Percentiles rank a stretch among this genome's conserved stretches.
Evolutionary conservation across 2,888 invertebrate genomes (phyloP).

Genomic region (Oegoconia quadripuncta): DNA sequence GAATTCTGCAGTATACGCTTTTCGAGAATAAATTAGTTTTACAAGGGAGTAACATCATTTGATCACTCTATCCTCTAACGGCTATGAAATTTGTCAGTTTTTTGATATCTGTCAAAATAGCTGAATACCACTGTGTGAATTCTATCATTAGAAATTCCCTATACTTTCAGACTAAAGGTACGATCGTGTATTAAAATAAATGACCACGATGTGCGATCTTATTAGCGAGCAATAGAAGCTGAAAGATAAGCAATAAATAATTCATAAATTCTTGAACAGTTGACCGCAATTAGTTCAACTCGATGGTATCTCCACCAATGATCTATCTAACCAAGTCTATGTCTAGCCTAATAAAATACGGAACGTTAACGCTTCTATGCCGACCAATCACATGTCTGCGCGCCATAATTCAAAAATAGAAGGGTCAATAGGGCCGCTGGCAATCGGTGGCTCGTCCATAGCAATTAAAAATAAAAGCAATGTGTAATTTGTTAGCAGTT

Average conservation of each 20-base stretch:
- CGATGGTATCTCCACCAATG: constrained; percentile 48
- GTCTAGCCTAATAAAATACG: constrained; percentile 33
- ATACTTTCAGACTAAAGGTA: no score
- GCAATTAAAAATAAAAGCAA: constrained; percentile 76
- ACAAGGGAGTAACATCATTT: no score
- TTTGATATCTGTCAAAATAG: no score
- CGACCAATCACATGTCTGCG: constrained; percentile 70
- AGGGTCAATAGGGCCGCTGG: constrained; percentile 58
- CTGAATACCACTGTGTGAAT: no score
- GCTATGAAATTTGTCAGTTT: no score
- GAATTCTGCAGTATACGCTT: no score
- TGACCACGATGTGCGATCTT: no score
- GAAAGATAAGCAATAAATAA: constrained; percentile 9
- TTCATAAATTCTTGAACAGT: neutral
- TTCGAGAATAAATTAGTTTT: no score
- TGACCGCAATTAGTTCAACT: constrained; percentile 13
- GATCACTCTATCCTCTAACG: no score
- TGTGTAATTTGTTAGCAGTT: constrained; percentile 72
- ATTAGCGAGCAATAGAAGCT: neutral
- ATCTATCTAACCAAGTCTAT: constrained; percentile 40
- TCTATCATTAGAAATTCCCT: no score
- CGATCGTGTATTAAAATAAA: no score
- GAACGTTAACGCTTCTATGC: constrained; percentile 38
- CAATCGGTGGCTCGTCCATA: constrained; percentile 68
- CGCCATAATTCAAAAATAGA: constrained; percentile 73